phyloP scores from a whole-genome alignment of 2,888 invertebrate genomes.

The Callinectes sapidus region DNA sequence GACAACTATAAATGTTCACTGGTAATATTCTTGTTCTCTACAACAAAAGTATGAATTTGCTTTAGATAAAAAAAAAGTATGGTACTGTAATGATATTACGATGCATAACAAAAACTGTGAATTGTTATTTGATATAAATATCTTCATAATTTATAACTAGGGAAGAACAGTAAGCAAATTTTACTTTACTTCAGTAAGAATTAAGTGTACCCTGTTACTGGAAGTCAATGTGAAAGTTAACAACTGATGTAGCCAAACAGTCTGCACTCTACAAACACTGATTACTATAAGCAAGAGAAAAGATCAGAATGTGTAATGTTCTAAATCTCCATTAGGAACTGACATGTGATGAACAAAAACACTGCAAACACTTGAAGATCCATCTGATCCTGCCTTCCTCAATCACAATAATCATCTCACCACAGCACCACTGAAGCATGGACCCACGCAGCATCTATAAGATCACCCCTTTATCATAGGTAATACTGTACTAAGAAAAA shows the following conservation, averaged over 20 bases:
- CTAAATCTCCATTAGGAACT: conserved; percentile 27
- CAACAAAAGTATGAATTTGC: neutral
- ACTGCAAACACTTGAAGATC: neutral
- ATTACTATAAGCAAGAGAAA: conserved; percentile 26
- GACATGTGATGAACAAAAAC: conserved; percentile 17
- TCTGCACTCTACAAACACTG: neutral
- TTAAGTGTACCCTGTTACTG: conserved; percentile 14
- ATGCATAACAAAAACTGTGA: neutral
- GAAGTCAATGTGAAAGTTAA: conserved; percentile 30
- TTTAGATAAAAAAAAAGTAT: neutral
- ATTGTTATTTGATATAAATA: neutral
- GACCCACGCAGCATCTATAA: conserved; percentile 8
- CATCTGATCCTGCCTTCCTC: neutral
- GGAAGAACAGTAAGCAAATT: conserved; percentile 8
- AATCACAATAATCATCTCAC: neutral
- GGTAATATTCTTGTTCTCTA: neutral
- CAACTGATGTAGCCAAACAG: neutral
- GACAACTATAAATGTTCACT: neutral
- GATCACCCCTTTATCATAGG: neutral
- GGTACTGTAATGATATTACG: neutral
- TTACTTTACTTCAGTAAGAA: neutral
- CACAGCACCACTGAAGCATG: conserved; percentile 19
- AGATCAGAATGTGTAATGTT: neutral
- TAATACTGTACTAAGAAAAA: neutral
- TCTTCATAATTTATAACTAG: neutral